phyloP scores from a whole-genome alignment of 1,140 invertebrate species.

The Brachionus rubens region DNA sequence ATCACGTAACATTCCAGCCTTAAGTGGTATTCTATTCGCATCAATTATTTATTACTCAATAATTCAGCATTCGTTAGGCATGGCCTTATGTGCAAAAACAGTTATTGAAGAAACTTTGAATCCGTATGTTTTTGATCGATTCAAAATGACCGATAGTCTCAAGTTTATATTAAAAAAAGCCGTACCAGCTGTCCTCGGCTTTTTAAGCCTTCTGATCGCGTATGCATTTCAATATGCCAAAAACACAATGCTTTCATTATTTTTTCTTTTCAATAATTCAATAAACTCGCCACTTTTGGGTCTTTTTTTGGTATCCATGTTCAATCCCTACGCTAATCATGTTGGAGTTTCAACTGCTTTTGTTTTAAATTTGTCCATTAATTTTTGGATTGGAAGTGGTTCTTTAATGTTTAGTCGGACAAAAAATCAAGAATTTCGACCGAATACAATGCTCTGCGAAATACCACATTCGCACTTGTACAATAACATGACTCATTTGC shows the following conservation, averaged over 20 bases:
- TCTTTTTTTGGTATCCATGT: constrained; percentile 28
- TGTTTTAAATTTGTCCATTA: background rate
- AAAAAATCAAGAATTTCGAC: background rate
- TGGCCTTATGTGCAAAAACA: background rate
- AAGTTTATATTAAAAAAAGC: constrained; percentile 1
- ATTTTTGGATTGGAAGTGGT: constrained; percentile 18
- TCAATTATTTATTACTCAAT: constrained; percentile 27
- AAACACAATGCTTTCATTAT: constrained; percentile 31
- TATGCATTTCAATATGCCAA: constrained; percentile 15
- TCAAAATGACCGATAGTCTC: background rate
- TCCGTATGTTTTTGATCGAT: background rate
- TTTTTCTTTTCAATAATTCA: constrained; percentile 14
- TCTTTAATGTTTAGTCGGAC: background rate
- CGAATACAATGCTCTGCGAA: background rate
- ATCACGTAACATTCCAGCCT: background rate
- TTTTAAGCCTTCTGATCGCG: background rate
- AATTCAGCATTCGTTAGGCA: constrained; percentile 15
- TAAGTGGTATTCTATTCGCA: constrained; percentile 23
- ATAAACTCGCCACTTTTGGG: constrained; percentile 16
- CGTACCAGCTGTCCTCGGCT: background rate
- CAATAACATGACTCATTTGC: background rate
- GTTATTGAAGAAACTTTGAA: background rate
- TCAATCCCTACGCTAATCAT: constrained; percentile 20
- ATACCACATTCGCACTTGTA: background rate
- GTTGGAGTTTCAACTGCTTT: background rate